Evolutionary conservation across 1,140 invertebrate genomes (phyloP).

Genomic region (Drosophila busckii): DNA sequence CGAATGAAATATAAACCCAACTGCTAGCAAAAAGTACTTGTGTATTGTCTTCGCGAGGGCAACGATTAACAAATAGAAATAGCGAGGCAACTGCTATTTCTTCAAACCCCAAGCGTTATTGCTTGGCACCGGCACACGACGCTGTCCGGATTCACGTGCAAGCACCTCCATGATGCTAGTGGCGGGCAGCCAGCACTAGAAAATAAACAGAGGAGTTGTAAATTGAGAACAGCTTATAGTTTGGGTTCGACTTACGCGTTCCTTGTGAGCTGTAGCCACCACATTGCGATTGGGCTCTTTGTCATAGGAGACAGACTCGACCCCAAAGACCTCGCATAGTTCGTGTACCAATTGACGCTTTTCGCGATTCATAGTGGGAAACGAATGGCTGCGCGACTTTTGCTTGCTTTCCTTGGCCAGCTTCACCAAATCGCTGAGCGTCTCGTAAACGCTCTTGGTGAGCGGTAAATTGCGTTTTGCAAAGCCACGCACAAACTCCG

Average conservation of each 20-base stretch:
- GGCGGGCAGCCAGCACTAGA: slow-evolving; percentile 90
- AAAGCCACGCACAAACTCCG: slow-evolving; percentile 91
- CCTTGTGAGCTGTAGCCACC: slow-evolving; percentile 92
- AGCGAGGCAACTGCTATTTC: slow-evolving; percentile 42
- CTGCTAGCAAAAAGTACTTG: slow-evolving; percentile 15
- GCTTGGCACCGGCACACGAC: slow-evolving; percentile 87
- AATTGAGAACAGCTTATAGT: neutral
- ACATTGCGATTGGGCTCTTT: slow-evolving; percentile 96
- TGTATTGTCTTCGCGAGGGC: slow-evolving; percentile 45
- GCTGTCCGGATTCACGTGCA: slow-evolving; percentile 87
- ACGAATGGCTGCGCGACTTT: slow-evolving; percentile 91
- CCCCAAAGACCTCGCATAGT: slow-evolving; percentile 95
- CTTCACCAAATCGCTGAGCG: slow-evolving; percentile 91
- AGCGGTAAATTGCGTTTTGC: slow-evolving; percentile 90
- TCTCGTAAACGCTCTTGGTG: slow-evolving; percentile 91
- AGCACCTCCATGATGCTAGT: slow-evolving; percentile 89
- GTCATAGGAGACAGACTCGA: slow-evolving; percentile 95
- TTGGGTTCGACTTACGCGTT: slow-evolving; percentile 81
- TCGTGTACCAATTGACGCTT: slow-evolving; percentile 95
- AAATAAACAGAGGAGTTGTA: slow-evolving; percentile 2
- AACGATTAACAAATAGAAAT: slow-evolving; percentile 13
- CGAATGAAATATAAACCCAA: slow-evolving; percentile 16
- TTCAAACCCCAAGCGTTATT: slow-evolving; percentile 79
- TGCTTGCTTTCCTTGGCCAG: slow-evolving; percentile 93
- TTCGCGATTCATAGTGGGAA: slow-evolving; percentile 94